These are phyloP conservation scores for Babylonia areolata DNA, from an alignment of 1,140 invertebrate genomes.

Conservation along the genomic window DNA sequence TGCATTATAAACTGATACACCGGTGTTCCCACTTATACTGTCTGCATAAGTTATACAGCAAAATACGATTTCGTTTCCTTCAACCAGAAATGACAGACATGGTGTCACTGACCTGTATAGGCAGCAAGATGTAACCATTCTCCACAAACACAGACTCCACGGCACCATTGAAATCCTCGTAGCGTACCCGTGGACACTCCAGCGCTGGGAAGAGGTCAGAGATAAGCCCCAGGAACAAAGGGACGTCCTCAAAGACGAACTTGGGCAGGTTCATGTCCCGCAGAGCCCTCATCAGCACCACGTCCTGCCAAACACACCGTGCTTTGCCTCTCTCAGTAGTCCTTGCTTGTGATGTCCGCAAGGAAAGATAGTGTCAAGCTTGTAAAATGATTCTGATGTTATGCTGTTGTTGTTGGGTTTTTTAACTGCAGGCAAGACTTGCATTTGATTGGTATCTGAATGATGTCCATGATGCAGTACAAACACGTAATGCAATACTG, in stretches of 20 bases:
- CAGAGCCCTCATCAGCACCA: slow-evolving; percentile 91
- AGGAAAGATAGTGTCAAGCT: too few species aligned
- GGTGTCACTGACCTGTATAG: slow-evolving; percentile 81
- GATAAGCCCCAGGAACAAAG: slow-evolving; percentile 89
- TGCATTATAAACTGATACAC: too few species aligned
- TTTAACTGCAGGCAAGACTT: too few species aligned
- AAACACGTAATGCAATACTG: too few species aligned
- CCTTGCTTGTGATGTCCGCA: too few species aligned
- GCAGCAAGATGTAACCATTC: slow-evolving; percentile 82
- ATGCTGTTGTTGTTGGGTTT: too few species aligned
- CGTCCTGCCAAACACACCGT: slow-evolving; percentile 75
- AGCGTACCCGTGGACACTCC: slow-evolving; percentile 87
- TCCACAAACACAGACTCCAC: slow-evolving; percentile 81
- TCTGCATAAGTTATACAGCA: too few species aligned
- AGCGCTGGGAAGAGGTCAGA: slow-evolving; percentile 90
- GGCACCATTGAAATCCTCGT: slow-evolving; percentile 87
- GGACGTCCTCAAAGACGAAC: slow-evolving; percentile 91
- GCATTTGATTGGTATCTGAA: too few species aligned
- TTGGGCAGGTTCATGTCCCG: slow-evolving; percentile 94
- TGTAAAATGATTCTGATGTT: too few species aligned
- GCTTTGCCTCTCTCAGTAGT: too few species aligned
- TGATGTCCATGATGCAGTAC: too few species aligned
- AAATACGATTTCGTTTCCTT: not conserved
- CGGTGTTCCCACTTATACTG: too few species aligned
- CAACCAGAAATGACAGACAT: not conserved